These are phyloP conservation scores for Damaliscus lunatus DNA, from an alignment of 2,113 vertebrate species.

Conservation along the genomic window DNA sequence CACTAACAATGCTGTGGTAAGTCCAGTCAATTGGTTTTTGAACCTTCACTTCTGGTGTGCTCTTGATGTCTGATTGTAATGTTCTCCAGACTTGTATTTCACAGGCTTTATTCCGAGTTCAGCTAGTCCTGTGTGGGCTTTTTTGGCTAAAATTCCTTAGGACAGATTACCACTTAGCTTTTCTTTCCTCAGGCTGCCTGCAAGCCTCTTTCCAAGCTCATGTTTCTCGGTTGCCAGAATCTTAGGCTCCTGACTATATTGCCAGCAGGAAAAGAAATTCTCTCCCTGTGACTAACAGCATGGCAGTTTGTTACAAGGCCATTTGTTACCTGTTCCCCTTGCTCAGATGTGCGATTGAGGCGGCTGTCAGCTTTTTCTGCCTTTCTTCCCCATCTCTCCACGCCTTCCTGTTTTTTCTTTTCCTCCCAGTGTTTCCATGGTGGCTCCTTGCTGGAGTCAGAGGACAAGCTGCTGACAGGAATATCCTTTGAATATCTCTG, in stretches of 20 bases:
- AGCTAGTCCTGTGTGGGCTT: neutral
- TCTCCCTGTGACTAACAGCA: neutral
- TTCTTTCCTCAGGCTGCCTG: slow-evolving; percentile 37
- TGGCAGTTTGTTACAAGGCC: neutral
- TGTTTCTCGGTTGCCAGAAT: slow-evolving; percentile 61
- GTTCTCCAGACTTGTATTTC: slow-evolving; percentile 45
- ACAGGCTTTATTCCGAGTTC: slow-evolving; percentile 30
- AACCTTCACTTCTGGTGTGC: slow-evolving; percentile 32
- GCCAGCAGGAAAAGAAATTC: slow-evolving; percentile 43
- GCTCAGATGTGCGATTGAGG: neutral
- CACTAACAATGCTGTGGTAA: neutral
- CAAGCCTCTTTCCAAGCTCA: slow-evolving; percentile 52
- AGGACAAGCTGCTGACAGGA: slow-evolving; percentile 53
- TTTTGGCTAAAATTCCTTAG: slow-evolving; percentile 48
- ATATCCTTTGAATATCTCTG: slow-evolving; percentile 49
- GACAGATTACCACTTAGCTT: slow-evolving; percentile 53
- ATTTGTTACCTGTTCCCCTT: slow-evolving; percentile 37
- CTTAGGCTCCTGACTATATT: slow-evolving; percentile 32
- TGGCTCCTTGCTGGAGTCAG: slow-evolving; percentile 39
- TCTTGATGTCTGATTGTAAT: slow-evolving; percentile 32
- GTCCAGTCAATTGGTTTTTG: neutral
- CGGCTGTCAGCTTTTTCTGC: neutral
- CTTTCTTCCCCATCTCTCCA: neutral
- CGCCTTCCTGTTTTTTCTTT: slow-evolving; percentile 30
- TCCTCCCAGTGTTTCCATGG: slow-evolving; percentile 47